Percentiles rank a stretch among this genome's conserved stretches.
Evolutionary conservation across 2,888 invertebrate genomes (phyloP).

Genomic region (Habroteleia sp.): DNA sequence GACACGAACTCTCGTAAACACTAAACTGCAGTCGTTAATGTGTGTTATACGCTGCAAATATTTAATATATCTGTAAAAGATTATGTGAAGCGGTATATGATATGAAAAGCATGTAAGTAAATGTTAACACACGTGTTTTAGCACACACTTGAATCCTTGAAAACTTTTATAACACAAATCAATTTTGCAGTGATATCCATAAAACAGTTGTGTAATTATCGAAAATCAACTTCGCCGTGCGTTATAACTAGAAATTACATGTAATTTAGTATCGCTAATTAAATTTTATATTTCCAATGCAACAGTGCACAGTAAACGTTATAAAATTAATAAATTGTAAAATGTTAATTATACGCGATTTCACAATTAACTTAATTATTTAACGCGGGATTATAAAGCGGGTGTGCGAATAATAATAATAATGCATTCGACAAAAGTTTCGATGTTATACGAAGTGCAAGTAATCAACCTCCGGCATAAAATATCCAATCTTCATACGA

Average conservation of each 20-base stretch:
- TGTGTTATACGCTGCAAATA: slow-evolving; percentile 12
- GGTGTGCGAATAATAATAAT: too few relatives aligned
- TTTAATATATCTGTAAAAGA: slow-evolving; percentile 11
- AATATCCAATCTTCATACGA: too few relatives aligned
- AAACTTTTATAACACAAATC: too few relatives aligned
- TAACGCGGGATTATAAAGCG: too few relatives aligned
- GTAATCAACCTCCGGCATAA: slow-evolving; percentile 17
- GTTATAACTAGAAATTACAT: slow-evolving; percentile 5
- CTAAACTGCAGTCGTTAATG: slow-evolving; percentile 7
- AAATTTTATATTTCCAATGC: slow-evolving; percentile 9
- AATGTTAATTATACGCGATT: slow-evolving; percentile 18
- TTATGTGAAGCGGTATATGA: too few relatives aligned
- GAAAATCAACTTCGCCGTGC: neutral
- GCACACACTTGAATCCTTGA: too few relatives aligned
- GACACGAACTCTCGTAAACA: slow-evolving; percentile 25
- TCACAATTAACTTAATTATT: slow-evolving; percentile 18
- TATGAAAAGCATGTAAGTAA: too few relatives aligned
- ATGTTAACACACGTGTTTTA: too few relatives aligned
- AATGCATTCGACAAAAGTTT: neutral
- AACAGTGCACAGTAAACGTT: neutral
- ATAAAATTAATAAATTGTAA: slow-evolving; percentile 17
- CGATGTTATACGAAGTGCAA: neutral
- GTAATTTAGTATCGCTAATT: slow-evolving; percentile 9
- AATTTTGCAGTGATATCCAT: too few relatives aligned
- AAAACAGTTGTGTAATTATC: slow-evolving; percentile 3